Base-by-base conservation (phyloP, 2,797 vertebrate genomes). In the Borostomias antarcticus region DNA sequence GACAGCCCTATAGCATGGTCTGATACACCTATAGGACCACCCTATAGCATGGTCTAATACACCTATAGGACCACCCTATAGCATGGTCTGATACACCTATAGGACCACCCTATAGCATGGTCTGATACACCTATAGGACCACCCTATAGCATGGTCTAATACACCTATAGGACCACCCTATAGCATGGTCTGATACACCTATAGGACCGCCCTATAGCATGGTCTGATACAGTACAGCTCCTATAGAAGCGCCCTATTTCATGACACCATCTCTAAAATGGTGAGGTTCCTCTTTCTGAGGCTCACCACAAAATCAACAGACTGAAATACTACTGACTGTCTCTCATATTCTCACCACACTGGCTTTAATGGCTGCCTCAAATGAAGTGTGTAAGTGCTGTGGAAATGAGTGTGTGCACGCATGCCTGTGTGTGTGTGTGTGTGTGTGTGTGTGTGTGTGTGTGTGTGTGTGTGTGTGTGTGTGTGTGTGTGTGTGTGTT, bases 311-410 rank as follows among this genome's bases (percentile, higher is more conserved):
- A 21, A 69, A 59, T 74, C 58, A 45, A 71, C 66, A 63, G 70
- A 70, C 71, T 0, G 69, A 68, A 74, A 79, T 54, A 62, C 62
- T 61, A 23, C 64, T 32, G 70, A 72, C 69, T 69, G 70, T 76
- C 68, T 70, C 21, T 47, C 58, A 68, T 64, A 32, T 57, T 25
- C 67, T 21, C 62, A 71, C 35, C 29, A 43, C n/a, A 1, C n/a
- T 4, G 2, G 4, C 63, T 43, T 72, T 70, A 70, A 4, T 37
- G 35, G 48, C 70, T 10, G 62, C 64, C 71, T 66, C 56, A 59
- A 37, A 50, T 72, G 13, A 58, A 66, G 53, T 40, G 60, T 48
- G 64, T 64, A 68, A 78, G 72, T 66, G 33, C n/a, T 35, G 66
- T 25, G 68, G 58, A 56, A 28, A 23, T 21, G 6, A 21, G 25